Conservation (phyloP, 2,797 vertebrate species). For the Moxostoma hubbsi region DNA sequence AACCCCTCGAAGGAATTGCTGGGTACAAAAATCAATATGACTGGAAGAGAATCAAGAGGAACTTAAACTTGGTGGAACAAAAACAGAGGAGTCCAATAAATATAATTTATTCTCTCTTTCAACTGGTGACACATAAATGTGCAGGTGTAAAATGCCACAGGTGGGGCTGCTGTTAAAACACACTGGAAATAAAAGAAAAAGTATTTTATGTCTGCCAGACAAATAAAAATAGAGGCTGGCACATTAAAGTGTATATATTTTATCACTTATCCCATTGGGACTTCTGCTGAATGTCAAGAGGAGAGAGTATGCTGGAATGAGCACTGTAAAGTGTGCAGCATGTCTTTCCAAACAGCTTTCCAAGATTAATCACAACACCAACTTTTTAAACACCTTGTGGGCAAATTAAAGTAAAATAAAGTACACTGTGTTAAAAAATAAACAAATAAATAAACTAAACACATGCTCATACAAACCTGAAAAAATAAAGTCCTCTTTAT, state of each 20-base stretch:
- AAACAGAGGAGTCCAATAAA: conserved; percentile 53
- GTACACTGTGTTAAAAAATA: not conserved
- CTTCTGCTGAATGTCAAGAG: conserved; percentile 34
- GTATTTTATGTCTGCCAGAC: conserved; percentile 46
- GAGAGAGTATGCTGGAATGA: conserved; percentile 33
- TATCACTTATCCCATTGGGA: conserved; percentile 23
- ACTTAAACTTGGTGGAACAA: conserved; percentile 41
- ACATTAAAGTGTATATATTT: conserved; percentile 52
- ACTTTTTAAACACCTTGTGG: conserved; percentile 31
- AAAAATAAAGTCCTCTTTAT: not conserved
- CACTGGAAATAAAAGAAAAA: conserved; percentile 52
- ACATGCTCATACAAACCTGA: not conserved
- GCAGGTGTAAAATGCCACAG: conserved; percentile 52
- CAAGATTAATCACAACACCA: conserved; percentile 38
- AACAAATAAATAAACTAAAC: not conserved
- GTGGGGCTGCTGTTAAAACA: conserved; percentile 45
- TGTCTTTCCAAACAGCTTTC: conserved; percentile 37
- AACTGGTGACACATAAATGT: conserved; percentile 46
- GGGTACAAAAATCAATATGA: conserved; percentile 58
- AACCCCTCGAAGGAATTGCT: conserved; percentile 59
- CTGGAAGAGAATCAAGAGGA: conserved; percentile 50
- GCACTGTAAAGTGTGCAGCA: conserved; percentile 11
- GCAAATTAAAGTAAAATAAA: conserved; percentile 33
- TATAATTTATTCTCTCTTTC: conserved; percentile 41
- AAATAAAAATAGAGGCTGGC: conserved; percentile 52